Percentiles rank a stretch among this genome's conserved stretches.
These are phyloP conservation scores for Ctenodactylus gundi DNA, from an alignment of 2,113 vertebrate genomes.

Conservation along the genomic window DNA sequence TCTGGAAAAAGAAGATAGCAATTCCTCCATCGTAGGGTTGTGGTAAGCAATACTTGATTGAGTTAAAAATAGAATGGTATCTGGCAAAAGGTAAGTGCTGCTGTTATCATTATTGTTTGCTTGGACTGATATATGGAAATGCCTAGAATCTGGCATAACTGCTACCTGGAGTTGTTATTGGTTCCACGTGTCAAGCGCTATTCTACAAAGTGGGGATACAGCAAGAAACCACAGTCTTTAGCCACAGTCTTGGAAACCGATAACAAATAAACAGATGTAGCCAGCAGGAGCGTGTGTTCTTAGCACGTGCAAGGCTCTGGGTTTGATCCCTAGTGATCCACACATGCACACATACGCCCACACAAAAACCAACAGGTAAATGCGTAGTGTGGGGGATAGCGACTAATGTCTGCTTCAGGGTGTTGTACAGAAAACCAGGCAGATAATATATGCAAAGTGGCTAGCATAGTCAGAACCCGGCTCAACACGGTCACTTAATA, in stretches of 20 bases:
- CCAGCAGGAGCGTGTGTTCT: too few relatives aligned
- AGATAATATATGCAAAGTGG: not conserved
- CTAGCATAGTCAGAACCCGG: not conserved
- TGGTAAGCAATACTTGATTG: not conserved
- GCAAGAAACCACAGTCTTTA: not conserved
- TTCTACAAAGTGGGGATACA: not conserved
- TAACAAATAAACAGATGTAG: not conserved
- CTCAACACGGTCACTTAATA: not conserved
- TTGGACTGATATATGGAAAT: not conserved
- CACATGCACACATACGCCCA: not conserved
- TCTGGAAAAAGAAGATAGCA: not conserved
- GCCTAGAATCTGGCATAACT: not conserved
- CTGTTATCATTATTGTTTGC: not conserved
- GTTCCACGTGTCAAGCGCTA: not conserved
- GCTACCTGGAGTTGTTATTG: not conserved
- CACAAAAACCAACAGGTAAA: too few relatives aligned
- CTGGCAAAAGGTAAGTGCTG: not conserved
- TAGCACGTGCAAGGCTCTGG: not conserved
- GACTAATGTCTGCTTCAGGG: not conserved
- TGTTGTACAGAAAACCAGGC: not conserved
- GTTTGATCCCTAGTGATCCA: not conserved
- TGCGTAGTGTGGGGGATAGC: not conserved
- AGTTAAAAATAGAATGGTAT: not conserved
- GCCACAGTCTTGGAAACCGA: not conserved
- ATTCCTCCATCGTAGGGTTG: not conserved